phyloP scores from a whole-genome alignment of 2,888 invertebrate genomes.

The Julus scanicus region DNA sequence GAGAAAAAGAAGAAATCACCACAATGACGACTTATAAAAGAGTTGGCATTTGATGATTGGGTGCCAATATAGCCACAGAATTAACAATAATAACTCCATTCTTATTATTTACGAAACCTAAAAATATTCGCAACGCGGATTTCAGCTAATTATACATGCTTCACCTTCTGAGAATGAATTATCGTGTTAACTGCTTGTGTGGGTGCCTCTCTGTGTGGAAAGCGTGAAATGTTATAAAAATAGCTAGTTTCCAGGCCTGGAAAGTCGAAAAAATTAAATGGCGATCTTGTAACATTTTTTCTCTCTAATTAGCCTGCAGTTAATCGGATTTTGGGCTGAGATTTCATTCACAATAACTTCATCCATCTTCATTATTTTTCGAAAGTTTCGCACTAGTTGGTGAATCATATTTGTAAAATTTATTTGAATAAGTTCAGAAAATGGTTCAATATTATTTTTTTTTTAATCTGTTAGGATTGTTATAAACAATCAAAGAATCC shows the following conservation, averaged over 20 bases:
- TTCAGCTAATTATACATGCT: conserved; percentile 15
- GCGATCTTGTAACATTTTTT: too few relatives aligned
- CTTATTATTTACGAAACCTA: neutral
- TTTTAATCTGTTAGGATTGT: too few relatives aligned
- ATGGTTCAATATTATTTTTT: too few relatives aligned
- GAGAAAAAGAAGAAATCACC: conserved; percentile 11
- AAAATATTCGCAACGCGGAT: conserved; percentile 26
- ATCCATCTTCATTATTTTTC: too few relatives aligned
- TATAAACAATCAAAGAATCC: too few relatives aligned
- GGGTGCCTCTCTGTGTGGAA: neutral
- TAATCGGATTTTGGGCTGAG: too few relatives aligned
- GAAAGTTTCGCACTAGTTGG: too few relatives aligned
- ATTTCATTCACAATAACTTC: too few relatives aligned
- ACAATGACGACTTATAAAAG: conserved; percentile 49
- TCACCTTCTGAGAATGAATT: conserved; percentile 28
- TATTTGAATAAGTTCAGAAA: too few relatives aligned
- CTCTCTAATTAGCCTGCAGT: too few relatives aligned
- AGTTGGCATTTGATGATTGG: conserved; percentile 45
- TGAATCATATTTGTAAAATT: too few relatives aligned
- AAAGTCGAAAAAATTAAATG: neutral
- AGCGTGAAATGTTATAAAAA: neutral
- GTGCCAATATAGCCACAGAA: conserved; percentile 10
- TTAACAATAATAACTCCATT: conserved; percentile 5
- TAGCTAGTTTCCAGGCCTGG: neutral
- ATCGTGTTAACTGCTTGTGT: neutral